Conservation (phyloP, 1,140 invertebrate species). For the Anastrepha obliqua region DNA sequence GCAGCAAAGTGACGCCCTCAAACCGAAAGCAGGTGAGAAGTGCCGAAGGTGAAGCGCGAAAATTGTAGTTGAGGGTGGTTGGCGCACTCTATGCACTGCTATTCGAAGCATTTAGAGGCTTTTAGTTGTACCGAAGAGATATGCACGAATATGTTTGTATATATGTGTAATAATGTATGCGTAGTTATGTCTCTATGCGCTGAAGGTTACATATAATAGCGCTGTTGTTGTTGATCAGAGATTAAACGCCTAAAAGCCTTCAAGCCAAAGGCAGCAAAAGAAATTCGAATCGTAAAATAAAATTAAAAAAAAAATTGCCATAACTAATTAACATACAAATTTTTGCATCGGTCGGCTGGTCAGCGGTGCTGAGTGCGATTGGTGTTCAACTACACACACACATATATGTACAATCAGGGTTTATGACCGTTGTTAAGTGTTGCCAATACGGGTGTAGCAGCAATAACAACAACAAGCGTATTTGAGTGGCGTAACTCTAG, state of each 20-base stretch:
- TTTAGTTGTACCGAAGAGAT: background rate
- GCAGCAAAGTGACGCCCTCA: background rate
- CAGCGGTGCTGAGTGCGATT: constrained; percentile 41
- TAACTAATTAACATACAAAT: constrained; percentile 58
- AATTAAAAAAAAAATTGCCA: background rate
- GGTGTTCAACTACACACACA: background rate
- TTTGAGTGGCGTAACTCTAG: background rate
- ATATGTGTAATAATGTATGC: background rate
- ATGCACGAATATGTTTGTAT: background rate
- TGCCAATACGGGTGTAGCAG: constrained; percentile 6
- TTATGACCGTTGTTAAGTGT: background rate
- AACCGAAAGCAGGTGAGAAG: constrained; percentile 7
- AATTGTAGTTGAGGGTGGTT: constrained; percentile 23
- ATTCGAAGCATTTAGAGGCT: background rate
- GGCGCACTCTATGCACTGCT: background rate
- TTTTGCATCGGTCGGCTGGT: constrained; percentile 56
- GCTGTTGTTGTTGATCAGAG: constrained; percentile 3
- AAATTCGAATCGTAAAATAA: background rate
- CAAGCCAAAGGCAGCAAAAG: constrained; percentile 24
- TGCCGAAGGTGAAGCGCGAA: constrained; percentile 14
- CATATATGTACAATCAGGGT: background rate
- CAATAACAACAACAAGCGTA: background rate
- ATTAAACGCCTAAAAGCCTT: constrained; percentile 50
- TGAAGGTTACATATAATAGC: constrained; percentile 5
- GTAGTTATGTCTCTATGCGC: background rate